Conservation (phyloP, 2,888 invertebrate species). For the Imbricaverruca yamaguchii region DNA sequence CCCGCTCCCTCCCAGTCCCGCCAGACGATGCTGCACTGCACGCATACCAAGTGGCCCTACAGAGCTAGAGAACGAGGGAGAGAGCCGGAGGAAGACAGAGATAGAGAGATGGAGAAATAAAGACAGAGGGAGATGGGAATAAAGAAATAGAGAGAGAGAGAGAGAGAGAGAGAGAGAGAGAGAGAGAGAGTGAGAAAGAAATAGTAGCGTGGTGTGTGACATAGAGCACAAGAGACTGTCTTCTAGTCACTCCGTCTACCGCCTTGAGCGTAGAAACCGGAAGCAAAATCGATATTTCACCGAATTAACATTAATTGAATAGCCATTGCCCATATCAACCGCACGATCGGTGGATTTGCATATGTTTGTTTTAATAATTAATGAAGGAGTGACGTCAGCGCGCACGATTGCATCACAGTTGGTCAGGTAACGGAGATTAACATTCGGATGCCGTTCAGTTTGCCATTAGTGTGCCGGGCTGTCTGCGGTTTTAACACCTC, state of each 20-base stretch:
- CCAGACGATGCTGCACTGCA: background rate
- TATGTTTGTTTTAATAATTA: constrained; percentile 21
- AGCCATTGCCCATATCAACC: background rate
- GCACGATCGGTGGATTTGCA: background rate
- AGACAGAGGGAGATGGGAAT: no score
- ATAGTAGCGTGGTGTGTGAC: no score
- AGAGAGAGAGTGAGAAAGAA: no score
- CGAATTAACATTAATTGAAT: constrained; percentile 5
- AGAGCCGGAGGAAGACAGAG: no score
- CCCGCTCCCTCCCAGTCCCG: background rate
- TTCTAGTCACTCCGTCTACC: background rate
- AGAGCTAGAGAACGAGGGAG: no score
- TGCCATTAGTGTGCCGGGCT: background rate
- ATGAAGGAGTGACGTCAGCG: background rate
- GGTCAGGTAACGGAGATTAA: background rate
- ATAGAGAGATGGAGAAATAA: no score
- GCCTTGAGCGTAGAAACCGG: background rate
- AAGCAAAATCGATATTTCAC: background rate
- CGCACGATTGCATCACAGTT: background rate
- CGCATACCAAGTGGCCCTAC: background rate
- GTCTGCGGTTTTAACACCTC: constrained; percentile 17
- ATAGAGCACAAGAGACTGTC: no score
- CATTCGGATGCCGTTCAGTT: background rate
- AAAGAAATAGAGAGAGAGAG: no score
- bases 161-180: no score